Conservation (phyloP, 2,113 vertebrate genomes). For the Pterocles orientalis region DNA sequence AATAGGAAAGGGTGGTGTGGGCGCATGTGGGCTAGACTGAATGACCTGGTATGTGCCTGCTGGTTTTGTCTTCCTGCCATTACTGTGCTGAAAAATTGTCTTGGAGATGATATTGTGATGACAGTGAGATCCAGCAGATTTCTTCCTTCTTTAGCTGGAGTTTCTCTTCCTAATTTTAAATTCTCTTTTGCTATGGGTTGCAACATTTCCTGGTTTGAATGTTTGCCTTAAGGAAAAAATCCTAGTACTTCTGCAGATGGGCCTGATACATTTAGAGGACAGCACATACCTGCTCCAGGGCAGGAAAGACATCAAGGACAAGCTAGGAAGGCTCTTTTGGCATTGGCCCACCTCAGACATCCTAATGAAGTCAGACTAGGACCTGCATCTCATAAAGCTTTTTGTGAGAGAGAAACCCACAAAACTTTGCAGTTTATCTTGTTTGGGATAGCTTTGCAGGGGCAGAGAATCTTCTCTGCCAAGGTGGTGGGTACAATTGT, state of each 20-base stretch:
- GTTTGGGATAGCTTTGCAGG: not conserved
- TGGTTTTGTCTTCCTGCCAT: not conserved
- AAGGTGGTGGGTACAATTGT: accelerated
- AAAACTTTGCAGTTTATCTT: not conserved
- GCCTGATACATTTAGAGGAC: not conserved
- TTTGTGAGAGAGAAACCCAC: not conserved
- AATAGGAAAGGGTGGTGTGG: not conserved
- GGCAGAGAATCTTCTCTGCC: not conserved
- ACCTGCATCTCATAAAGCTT: not conserved
- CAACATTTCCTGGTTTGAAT: not conserved
- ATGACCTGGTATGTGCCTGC: not conserved
- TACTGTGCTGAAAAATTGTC: not conserved
- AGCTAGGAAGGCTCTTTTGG: not conserved
- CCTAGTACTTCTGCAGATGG: not conserved
- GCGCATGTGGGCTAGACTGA: accelerated
- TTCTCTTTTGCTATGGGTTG: not conserved
- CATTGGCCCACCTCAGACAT: not conserved
- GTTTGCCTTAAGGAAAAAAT: not conserved
- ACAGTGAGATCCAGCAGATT: not conserved
- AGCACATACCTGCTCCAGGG: not conserved
- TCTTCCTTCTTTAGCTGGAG: not conserved
- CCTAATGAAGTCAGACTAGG: not conserved
- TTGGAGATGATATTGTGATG: not conserved
- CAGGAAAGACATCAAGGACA: not conserved
- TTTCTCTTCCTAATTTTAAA: not conserved